Percentiles rank a stretch among this genome's conserved stretches.
Conservation (phyloP, 1,140 invertebrate genomes). For the Notospermus geniculatus region DNA sequence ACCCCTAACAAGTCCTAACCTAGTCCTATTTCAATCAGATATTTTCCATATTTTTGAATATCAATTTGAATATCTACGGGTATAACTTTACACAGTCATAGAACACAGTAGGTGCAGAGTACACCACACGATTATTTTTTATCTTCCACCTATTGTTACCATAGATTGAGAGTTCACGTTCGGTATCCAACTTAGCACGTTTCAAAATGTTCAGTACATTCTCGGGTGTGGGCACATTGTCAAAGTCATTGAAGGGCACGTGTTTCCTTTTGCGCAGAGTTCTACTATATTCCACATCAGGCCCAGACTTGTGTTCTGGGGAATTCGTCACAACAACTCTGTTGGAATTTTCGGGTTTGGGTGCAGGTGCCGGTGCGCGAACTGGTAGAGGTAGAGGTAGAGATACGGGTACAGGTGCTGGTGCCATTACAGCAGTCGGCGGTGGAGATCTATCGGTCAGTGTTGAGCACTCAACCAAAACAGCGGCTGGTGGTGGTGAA, state of each 20-base stretch:
- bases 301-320: background rate
- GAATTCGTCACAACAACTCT: too few species aligned
- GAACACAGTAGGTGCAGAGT: background rate
- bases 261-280: conserved; percentile 7
- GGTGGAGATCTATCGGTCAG: background rate
- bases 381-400: too few species aligned
- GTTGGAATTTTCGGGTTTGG: background rate
- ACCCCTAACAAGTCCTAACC: too few species aligned
- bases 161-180: conserved; percentile 2
- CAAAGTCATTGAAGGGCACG: background rate
- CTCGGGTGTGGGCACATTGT: background rate
- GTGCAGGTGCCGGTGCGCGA: too few species aligned
- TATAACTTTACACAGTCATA: background rate
- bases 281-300: background rate
- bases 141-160: conserved; percentile 10
- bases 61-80: too few species aligned
- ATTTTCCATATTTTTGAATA: too few species aligned
- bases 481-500: background rate
- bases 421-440: too few species aligned
- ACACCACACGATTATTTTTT: conserved; percentile 8
- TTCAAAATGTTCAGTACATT: background rate
- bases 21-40: too few species aligned
- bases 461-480: background rate
- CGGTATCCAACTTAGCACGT: background rate
- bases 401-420: too few species aligned